A percentile compares a stretch with the other conserved stretches of the same genome.
phyloP scores from a whole-genome alignment of 2,888 invertebrate species.

The Ariolimax columbianus region DNA sequence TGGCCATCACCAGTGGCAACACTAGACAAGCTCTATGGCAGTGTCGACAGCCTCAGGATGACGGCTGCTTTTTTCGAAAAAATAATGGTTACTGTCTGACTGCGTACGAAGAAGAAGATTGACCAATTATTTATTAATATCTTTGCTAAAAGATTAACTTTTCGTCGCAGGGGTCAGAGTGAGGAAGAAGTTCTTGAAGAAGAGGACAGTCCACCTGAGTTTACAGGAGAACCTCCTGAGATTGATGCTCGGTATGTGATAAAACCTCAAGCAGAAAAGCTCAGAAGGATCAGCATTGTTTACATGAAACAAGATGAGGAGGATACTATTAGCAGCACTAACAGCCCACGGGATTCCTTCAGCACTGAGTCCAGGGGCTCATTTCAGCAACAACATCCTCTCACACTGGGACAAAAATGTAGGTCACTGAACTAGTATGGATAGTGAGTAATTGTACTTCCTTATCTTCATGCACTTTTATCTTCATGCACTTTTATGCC shows the following conservation, averaged over 20 bases:
- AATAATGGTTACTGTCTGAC: too few species aligned
- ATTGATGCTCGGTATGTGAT: conserved; percentile 68
- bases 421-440: not conserved
- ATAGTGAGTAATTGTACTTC: not conserved
- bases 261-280: conserved; percentile 75
- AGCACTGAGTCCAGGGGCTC: conserved; percentile 42
- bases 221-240: conserved; percentile 72
- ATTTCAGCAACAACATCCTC: conserved; percentile 37
- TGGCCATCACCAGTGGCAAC: too few species aligned
- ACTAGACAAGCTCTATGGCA: too few species aligned
- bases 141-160: not conserved
- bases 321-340: conserved; percentile 36
- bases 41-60: too few species aligned
- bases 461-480: too few species aligned
- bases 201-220: conserved; percentile 67
- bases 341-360: conserved; percentile 50
- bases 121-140: not conserved
- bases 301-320: conserved; percentile 82
- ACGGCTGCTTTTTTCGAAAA: too few species aligned
- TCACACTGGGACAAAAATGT: conserved; percentile 40
- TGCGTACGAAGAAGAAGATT: too few species aligned
- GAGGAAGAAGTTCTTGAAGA: conserved; percentile 58
- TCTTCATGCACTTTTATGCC: too few species aligned
- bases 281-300: conserved; percentile 88
- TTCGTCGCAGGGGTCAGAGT: conserved; percentile 56